Evolutionary conservation across 2,888 invertebrate genomes (phyloP).

Genomic region (Ecliptopera silaceata): DNA sequence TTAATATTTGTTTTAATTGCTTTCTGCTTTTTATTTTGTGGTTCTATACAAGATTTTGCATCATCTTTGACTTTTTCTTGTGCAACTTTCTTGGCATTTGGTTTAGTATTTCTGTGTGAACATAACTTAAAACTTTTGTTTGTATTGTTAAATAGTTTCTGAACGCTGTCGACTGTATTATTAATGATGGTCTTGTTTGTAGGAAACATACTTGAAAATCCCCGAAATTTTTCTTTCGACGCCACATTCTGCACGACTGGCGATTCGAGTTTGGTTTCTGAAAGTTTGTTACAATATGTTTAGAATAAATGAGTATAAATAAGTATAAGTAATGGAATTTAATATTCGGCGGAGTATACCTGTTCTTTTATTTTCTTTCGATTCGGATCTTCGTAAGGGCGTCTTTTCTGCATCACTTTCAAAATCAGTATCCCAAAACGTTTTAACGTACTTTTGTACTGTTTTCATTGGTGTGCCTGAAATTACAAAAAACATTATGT

Average conservation of each 20-base stretch:
- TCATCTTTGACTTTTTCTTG: constrained; percentile 10
- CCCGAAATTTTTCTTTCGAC: constrained; percentile 8
- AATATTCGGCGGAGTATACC: constrained; percentile 15
- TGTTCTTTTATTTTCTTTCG: constrained; percentile 36
- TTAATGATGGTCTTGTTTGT: constrained; percentile 30
- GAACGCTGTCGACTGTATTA: constrained; percentile 31
- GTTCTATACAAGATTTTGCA: constrained; percentile 30
- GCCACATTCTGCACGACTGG: constrained; percentile 7
- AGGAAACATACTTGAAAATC: constrained; percentile 13
- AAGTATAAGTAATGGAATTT: not conserved
- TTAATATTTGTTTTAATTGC: constrained; percentile 1
- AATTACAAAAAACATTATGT: constrained; percentile 11
- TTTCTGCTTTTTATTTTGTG: constrained; percentile 18
- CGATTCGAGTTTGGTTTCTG: constrained; percentile 11
- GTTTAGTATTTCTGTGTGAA: constrained; percentile 41
- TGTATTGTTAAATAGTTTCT: constrained; percentile 35
- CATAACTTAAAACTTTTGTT: constrained; percentile 35
- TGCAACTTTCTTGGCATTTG: constrained; percentile 30
- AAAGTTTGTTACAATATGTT: not conserved
- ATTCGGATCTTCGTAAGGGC: constrained; percentile 29
- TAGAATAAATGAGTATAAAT: not conserved
- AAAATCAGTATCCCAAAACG: constrained; percentile 68
- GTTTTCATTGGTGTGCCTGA: constrained; percentile 36
- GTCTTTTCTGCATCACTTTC: constrained; percentile 62
- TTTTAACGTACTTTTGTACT: constrained; percentile 45